Evolutionary conservation across 2,797 vertebrate species (phyloP), one percentile per base, ranked within the genome.

Genomic region (Bucorvus abyssinicus): DNA sequence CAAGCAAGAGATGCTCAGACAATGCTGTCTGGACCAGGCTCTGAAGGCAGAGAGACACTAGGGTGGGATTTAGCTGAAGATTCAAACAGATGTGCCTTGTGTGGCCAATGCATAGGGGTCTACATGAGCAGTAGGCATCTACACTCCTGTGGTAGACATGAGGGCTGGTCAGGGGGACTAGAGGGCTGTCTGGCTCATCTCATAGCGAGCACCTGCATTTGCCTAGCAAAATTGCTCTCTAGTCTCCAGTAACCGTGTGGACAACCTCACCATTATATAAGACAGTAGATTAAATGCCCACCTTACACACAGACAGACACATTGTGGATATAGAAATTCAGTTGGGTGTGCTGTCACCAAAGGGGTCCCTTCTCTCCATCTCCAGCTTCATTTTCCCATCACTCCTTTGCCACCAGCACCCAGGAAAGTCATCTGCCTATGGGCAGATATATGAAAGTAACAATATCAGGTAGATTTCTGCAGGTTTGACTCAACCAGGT

Each of bases 101-200:
- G 55, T 49, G 68, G 14, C 22, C 30, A 32, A 0, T 14, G 19
- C 5, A 0, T 42, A n/a, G 13, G 2, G 24, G 14, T 59, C 38
- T 84, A 24, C 14, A 8, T 9, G 12, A 16, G 21, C 3, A 1
- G 44, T 16, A 86, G 20, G n/a, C 16, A 34, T 40, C 36, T 68
- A 9, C 0, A 0, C 14, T 85, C 64, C n/a, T 27, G 15, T 44
- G 55, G 23, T 32, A 59, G n/a, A 52, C 12, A 36, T 1, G 2
- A 57, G 19, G 40, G 18, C 12, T 76, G 24, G 23, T 45, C 32
- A 34, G 29, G 16, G 29, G 1, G 2, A 32, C 42, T 50, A n/a
- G 32, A 7, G 7, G 13, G 7, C 24, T 73, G 22, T 19, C 64
- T 65, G 65, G 40, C 9, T 74, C 57, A 52, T 30, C 15, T 70